A percentile compares a stretch with the other conserved stretches of the same genome.
These are phyloP conservation scores for Coracopsis vasa DNA, from an alignment of 2,113 vertebrate genomes.

Conservation along the genomic window DNA sequence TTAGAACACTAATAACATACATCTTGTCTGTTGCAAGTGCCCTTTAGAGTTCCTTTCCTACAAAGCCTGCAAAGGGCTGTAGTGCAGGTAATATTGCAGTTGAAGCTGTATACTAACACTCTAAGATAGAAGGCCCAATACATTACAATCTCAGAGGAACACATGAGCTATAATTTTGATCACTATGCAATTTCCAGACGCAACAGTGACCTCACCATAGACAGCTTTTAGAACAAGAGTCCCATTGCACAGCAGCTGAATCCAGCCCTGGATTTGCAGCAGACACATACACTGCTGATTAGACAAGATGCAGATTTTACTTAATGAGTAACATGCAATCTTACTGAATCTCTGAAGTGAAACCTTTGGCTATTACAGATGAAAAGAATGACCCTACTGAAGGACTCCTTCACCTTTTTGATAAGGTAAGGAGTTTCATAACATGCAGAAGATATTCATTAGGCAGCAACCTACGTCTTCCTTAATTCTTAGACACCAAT, in stretches of 20 bases:
- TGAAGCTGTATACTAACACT: not conserved
- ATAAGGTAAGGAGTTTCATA: not conserved
- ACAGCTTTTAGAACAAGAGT: not conserved
- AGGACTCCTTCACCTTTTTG: not conserved
- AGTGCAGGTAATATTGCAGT: not conserved
- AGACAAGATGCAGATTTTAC: not conserved
- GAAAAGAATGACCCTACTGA: not conserved
- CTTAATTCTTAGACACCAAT: not conserved
- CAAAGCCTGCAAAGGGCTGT: not conserved
- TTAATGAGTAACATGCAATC: constrained; percentile 1
- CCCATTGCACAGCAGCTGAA: not conserved
- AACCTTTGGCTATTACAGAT: constrained; percentile 19
- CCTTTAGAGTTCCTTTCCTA: not conserved
- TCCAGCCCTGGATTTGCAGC: not conserved
- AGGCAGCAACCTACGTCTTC: not conserved
- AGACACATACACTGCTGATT: not conserved
- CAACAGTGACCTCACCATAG: not conserved
- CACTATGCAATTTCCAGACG: not conserved
- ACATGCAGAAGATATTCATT: not conserved
- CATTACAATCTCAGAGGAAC: not conserved
- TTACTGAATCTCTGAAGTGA: not conserved
- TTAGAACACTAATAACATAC: not conserved
- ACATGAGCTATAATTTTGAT: not conserved
- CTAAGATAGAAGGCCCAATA: not conserved
- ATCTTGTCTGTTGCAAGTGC: not conserved